phyloP scores from a whole-genome alignment of 2,888 invertebrate species.

The Drosophila fungiperda region DNA sequence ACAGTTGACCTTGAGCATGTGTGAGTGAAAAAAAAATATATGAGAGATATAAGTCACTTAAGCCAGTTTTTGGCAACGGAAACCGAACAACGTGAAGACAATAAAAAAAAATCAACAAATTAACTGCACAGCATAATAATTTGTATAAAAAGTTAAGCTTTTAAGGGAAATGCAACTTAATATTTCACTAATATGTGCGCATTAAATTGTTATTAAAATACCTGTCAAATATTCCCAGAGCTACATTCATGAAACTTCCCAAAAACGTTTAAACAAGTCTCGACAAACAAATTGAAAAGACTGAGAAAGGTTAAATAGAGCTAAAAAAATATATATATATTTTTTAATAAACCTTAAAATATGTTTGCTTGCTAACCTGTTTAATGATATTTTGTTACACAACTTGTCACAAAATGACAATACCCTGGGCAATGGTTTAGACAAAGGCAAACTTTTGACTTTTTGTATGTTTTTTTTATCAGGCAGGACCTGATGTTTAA shows the following conservation, averaged over 20 bases:
- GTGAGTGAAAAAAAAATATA: conserved; percentile 10
- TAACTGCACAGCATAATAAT: not conserved
- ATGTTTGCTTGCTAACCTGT: not conserved
- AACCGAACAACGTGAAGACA: conserved; percentile 3
- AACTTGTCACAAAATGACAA: not conserved
- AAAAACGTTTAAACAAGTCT: not conserved
- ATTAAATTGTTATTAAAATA: not conserved
- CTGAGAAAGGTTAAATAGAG: not conserved
- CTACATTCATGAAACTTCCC: not conserved
- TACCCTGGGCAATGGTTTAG: not conserved
- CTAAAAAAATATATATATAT: conserved; percentile 10
- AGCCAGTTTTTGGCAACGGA: conserved; percentile 16
- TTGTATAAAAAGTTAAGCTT: not conserved
- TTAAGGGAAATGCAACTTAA: not conserved
- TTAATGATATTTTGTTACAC: not conserved
- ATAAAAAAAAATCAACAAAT: not conserved
- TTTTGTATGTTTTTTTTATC: conserved; percentile 35
- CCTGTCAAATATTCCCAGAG: not conserved
- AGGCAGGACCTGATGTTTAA: conserved; percentile 45
- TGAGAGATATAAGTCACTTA: conserved; percentile 18
- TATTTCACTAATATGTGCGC: not conserved
- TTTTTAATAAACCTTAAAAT: too few relatives aligned
- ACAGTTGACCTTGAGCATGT: conserved; percentile 64
- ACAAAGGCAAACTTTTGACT: conserved; percentile 25
- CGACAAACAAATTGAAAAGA: not conserved